Evolutionary conservation across 2,888 invertebrate species (phyloP).

Genomic region (Chironomus tentans): DNA sequence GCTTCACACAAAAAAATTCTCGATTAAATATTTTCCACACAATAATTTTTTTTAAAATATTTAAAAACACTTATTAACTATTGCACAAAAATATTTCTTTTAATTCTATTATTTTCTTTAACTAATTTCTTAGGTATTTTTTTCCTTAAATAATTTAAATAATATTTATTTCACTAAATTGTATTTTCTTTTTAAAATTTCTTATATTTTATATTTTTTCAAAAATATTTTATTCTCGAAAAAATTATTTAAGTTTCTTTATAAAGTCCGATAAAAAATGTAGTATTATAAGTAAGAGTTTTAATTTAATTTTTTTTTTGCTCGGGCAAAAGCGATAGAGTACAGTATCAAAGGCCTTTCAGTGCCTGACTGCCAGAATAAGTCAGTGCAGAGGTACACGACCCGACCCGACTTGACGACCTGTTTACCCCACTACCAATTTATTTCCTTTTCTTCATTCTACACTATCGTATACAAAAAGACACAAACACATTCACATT

Average conservation of each 20-base stretch:
- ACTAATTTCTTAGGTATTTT: background rate
- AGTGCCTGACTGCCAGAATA: conserved; percentile 45
- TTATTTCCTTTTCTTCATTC: conserved; percentile 25
- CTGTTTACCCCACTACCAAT: conserved; percentile 26
- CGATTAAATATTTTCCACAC: background rate
- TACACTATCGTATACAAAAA: conserved; percentile 1
- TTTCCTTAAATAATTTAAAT: background rate
- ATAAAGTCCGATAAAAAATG: background rate
- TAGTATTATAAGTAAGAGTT: conserved; percentile 5
- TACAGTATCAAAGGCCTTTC: conserved; percentile 38
- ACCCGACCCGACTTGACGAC: conserved; percentile 39
- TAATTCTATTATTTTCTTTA: background rate
- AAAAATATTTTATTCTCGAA: background rate
- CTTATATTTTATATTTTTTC: background rate
- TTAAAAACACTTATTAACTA: background rate
- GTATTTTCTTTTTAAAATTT: background rate
- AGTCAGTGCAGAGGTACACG: conserved; percentile 46
- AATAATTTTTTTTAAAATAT: background rate
- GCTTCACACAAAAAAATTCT: background rate
- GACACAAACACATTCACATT: background rate
- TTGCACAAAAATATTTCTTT: background rate
- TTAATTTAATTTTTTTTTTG: conserved; percentile 15
- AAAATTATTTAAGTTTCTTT: background rate
- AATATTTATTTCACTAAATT: background rate
- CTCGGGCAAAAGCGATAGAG: conserved; percentile 22